Base-by-base conservation (phyloP, 2,797 vertebrate species). In the Merluccius polli region DNA sequence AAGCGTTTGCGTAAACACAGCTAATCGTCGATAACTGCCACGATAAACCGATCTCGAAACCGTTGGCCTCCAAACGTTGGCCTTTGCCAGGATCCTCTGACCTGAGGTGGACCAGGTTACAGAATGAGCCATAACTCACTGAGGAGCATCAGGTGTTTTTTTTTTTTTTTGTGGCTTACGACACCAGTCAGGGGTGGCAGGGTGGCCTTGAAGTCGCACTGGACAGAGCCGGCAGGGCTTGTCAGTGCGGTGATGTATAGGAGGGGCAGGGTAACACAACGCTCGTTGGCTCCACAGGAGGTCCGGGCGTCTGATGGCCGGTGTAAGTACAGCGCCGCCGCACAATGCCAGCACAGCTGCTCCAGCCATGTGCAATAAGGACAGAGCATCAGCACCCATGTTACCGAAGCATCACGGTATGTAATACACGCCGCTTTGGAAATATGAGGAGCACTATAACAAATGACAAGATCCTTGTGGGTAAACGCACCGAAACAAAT, bases 171-270 rank as follows among this genome's bases (percentile, higher is more conserved):
- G 68, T 71, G 71, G 85, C 84, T 88, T 75, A 89, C 89, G 91
- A 92, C 87, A 88, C 83, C 10, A 86, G 81, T 83, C 59, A 27
- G 59, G 83, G 88, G 82, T 83, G 82, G 84, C 71, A 87, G 80
- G 41, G 80, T 87, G 89, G 90, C 92, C 92, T 93, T 91, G 90
- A 76, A 92, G 85, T 87, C 80, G 88, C 85, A 83, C 82, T 82
- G 82, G 76, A 87, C 86, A 71, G 82, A 79, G 84, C 85, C 83
- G 77, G 81, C 72, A 77, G 24, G n/a, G 77, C 79, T 84, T 92
- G 92, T 92, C 90, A 89, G 77, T 71, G 80, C 73, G 36, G 75
- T 92, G 92, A 94, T 91, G 87, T 85, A 93, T 92, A 85, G 82
- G 76, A 80, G 73, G 4, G 2, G 27, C 75, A 84, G 75, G 89